phyloP scores from a whole-genome alignment of 2,797 vertebrate species.

The Scyliorhinus canicula region DNA sequence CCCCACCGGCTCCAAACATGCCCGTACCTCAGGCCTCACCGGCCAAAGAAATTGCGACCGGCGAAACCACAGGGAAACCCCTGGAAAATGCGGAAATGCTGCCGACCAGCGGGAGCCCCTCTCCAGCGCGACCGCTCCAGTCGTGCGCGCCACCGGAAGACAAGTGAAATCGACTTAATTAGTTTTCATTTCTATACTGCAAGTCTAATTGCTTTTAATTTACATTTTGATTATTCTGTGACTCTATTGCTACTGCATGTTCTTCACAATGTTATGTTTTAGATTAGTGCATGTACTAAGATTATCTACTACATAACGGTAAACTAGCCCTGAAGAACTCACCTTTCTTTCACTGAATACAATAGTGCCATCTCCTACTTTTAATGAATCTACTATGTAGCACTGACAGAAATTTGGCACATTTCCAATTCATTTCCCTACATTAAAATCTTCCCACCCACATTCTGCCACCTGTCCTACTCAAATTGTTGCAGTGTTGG shows the following conservation, averaged over 20 bases:
- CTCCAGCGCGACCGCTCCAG: too few species aligned
- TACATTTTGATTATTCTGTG: background rate
- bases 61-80: too few species aligned
- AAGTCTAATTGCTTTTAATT: background rate
- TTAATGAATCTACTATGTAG: background rate
- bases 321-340: background rate
- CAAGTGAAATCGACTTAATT: background rate
- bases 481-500: background rate
- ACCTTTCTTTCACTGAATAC: background rate
- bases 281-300: background rate
- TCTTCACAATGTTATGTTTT: background rate
- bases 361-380: background rate
- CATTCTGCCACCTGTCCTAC: background rate
- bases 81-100: too few species aligned
- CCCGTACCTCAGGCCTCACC: too few species aligned
- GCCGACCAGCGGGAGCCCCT: too few species aligned
- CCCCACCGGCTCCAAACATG: too few species aligned
- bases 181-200: background rate
- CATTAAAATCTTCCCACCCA: background rate
- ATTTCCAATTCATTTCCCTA: background rate
- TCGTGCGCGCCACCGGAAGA: too few species aligned
- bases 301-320: background rate
- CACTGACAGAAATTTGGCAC: too few species aligned
- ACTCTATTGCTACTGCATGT: background rate
- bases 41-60: too few species aligned